A percentile compares a stretch with the other conserved stretches of the same genome.
Evolutionary conservation across 1,140 invertebrate species (phyloP).

Genomic region (Goniozus legneri): DNA sequence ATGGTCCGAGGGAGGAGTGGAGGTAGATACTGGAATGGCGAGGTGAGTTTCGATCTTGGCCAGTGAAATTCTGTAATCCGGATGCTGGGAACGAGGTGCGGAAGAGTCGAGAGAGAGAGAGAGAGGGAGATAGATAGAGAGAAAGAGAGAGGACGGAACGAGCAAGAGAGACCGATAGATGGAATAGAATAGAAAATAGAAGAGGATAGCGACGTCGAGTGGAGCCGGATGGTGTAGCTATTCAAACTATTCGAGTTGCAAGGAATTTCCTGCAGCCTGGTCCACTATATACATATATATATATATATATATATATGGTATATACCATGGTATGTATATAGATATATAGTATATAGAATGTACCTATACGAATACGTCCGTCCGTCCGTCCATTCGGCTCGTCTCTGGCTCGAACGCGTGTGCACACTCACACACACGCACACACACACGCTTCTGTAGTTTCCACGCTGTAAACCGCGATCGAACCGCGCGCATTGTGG

Average conservation of each 20-base stretch:
- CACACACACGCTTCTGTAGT: constrained; percentile 23
- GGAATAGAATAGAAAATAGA: constrained; percentile 6
- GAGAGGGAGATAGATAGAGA: background rate
- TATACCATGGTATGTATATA: background rate
- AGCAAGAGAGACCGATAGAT: background rate
- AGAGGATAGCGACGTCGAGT: background rate
- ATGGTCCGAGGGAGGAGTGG: too few species aligned
- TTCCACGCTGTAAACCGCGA: constrained; percentile 29
- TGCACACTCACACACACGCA: background rate
- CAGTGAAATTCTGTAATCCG: too few species aligned
- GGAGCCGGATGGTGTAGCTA: constrained; percentile 21
- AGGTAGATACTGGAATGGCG: too few species aligned
- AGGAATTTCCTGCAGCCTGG: constrained; percentile 25
- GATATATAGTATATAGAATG: background rate
- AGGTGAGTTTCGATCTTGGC: too few species aligned
- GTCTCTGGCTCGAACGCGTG: background rate
- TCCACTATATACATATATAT: background rate
- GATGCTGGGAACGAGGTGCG: too few species aligned
- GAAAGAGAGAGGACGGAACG: background rate
- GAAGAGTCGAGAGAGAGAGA: background rate
- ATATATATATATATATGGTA: background rate
- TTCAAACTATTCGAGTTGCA: constrained; percentile 33
- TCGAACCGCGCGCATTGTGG: constrained; percentile 30
- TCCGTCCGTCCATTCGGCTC: background rate
- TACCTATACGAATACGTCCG: background rate